Base-by-base conservation (phyloP, 2,888 invertebrate species). In the Auanema freiburgensis region DNA sequence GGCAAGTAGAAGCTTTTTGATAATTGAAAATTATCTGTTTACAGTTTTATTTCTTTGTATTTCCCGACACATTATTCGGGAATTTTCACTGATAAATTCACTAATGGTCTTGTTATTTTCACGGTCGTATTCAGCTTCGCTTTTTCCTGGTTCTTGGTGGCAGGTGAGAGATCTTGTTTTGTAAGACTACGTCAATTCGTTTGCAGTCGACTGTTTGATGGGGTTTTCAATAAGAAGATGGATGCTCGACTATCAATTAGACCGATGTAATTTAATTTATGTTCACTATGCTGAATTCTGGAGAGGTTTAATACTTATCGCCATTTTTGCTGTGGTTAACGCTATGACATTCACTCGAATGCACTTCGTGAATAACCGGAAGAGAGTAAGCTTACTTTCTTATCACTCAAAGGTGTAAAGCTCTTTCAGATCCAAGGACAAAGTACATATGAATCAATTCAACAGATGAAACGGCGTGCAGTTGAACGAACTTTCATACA, bases 41-140 rank as follows among this genome's bases (percentile, higher is more conserved):
- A 41, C 53, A 73, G 74, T 24, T 74, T 74, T 58, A 69, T 74
- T 16, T 74, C 72, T 1, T 59, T 74, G n/a, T 74, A 74, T 57
- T 74, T 74, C 52, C 74, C 74, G 5, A 72, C 74, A 10, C 63
- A 68, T 21, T 74, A 74, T 43, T 62, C 65, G 16, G 60, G 57
- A 0, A 69, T 74, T 16, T 74, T 74, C 67, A 74, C 71, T 12
- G 74, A 72, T 12, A 41, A 62, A 1, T 68, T 72, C 61, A 74
- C 74, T 4, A 68, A 65, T 1, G 24, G 61, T 11, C 25, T 74
- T 12, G 67, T 74, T 16, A 57, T 55, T 44, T 46, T 53, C 11
- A 74, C 69, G 16, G 57, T 72, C 0, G 24, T 59, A 0, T 16
- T 72, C 6, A 70, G 70, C 0, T 63, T 72, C 14, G 57, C 21